A percentile compares a stretch with the other conserved stretches of the same genome.
These are phyloP conservation scores for Petrocephalus zakoni DNA, from an alignment of 2,113 vertebrate species.

Conservation along the genomic window DNA sequence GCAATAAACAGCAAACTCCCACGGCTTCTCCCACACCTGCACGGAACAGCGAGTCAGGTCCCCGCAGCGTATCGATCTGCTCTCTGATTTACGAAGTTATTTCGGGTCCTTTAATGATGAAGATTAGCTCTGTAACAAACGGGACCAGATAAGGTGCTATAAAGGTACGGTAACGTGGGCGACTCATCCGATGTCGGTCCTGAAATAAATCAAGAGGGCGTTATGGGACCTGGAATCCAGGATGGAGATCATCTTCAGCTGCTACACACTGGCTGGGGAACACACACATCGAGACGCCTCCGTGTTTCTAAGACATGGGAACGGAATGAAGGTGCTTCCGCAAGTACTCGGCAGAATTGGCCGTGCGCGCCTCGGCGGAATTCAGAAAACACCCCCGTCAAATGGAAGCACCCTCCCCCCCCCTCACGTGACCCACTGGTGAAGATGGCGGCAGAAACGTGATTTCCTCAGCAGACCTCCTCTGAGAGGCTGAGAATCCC, in stretches of 20 bases:
- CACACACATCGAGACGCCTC: background rate
- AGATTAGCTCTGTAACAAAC: slow-evolving; percentile 26
- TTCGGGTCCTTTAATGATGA: slow-evolving; percentile 13
- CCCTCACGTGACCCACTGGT: background rate
- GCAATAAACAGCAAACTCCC: background rate
- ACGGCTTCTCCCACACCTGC: background rate
- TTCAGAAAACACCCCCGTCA: background rate
- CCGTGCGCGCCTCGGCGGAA: background rate
- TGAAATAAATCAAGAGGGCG: slow-evolving; percentile 6
- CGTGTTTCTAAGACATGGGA: background rate
- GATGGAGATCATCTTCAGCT: background rate
- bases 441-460: slow-evolving; percentile 10
- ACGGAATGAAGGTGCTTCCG: background rate
- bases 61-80: slow-evolving; percentile 8
- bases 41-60: background rate
- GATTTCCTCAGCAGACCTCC: slow-evolving; percentile 21
- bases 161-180: background rate
- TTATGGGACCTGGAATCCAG: background rate
- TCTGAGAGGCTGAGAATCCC: background rate
- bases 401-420: background rate
- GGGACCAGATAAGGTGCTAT: slow-evolving; percentile 5
- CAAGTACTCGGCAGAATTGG: background rate
- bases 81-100: slow-evolving; percentile 11
- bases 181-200: background rate
- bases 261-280: background rate